Percentiles rank a stretch among this genome's conserved stretches.
Evolutionary conservation across 2,888 invertebrate genomes (phyloP).

Genomic region (Chelonus formosanus): DNA sequence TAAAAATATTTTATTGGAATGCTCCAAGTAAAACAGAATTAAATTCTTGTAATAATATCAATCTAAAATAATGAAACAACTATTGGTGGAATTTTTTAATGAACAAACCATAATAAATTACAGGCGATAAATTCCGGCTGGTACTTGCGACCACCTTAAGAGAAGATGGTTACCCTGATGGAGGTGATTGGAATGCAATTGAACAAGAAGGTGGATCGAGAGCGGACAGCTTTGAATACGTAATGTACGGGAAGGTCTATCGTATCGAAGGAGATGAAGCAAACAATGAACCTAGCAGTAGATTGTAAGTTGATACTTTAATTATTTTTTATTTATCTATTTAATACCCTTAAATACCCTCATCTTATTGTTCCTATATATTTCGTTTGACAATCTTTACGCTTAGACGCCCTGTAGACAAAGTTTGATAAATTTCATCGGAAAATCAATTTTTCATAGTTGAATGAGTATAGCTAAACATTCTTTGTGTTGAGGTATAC

Average conservation of each 20-base stretch:
- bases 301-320: constrained; percentile 69
- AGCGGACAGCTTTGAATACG: constrained; percentile 98
- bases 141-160: constrained; percentile 93
- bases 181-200: constrained; percentile 90
- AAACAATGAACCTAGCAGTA: constrained; percentile 83
- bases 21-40: not conserved
- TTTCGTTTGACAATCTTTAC: not conserved
- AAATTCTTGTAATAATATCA: too few species aligned
- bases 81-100: too few species aligned
- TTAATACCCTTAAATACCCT: not conserved
- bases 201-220: constrained; percentile 85
- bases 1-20: not conserved
- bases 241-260: constrained; percentile 98
- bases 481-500: not conserved
- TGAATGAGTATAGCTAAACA: constrained; percentile 14
- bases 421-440: constrained; percentile 15
- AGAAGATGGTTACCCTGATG: constrained; percentile 95
- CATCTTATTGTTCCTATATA: not conserved
- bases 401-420: not conserved
- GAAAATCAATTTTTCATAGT: constrained; percentile 11
- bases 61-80: constrained; percentile 2
- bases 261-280: constrained; percentile 97
- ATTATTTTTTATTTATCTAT: not conserved
- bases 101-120: constrained; percentile 19
- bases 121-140: constrained; percentile 74